Evolutionary conservation across 2,797 vertebrate species (phyloP), one percentile per base, ranked within the genome.

Genomic region (Micropoecilia bifurca): DNA sequence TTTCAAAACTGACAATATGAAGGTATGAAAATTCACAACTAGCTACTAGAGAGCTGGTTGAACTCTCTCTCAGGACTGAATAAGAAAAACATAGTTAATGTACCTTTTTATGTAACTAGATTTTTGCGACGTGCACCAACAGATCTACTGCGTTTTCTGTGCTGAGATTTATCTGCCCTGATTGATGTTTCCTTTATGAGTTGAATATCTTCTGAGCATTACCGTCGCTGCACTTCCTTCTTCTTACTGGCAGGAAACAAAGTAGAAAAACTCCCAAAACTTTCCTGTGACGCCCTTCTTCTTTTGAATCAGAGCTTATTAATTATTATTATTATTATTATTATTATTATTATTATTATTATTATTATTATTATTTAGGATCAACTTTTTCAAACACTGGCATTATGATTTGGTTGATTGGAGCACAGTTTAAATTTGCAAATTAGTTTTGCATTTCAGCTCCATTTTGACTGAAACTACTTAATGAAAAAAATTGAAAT

Each of bases 391-490:
- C 22, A 41, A 69, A 74, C 76, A 87, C 89, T 84, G 88, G 86
- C 82, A 83, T 91, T 80, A 80, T 87, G 36, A 45, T 86, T 85
- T 43, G 53, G 68, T 2, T 75, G 57, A 85, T 89, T 73, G 72
- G 45, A 79, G 71, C 25, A 63, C 69, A 85, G 48, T 48, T 78
- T 79, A 73, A 84, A 59, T 92, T 78, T 80, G 33, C 73, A 25
- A 1, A 3, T 73, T 74, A 73, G 28, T 80, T 80, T 87, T 73
- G 72, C 75, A 85, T 77, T 83, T 84, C 82, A 90, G 82, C 76
- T 89, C 82, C 16, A 13, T 39, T 73, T 83, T 85, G 61, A 85
- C 81, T 83, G 71, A 86, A 88, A 76, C 12, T 71, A 14, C 74
- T 18, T 6, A 5, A 71, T 45, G 16, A 28, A 83, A 68, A 25